Evolutionary conservation across 2,113 vertebrate genomes (phyloP).

Genomic region (Megalops atlanticus): DNA sequence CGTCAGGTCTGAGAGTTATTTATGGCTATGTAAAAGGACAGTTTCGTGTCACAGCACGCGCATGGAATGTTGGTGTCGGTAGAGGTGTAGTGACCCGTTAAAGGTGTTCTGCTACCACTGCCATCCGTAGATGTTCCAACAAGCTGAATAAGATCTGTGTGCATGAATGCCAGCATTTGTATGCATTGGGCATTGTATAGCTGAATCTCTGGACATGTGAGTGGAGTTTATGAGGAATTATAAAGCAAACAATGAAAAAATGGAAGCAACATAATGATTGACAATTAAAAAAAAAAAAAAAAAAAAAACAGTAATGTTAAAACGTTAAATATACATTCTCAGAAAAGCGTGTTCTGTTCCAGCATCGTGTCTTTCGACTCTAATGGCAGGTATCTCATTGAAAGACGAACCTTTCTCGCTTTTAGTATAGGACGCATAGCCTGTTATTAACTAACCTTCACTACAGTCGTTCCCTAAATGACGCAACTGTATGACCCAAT

Average conservation of each 20-base stretch:
- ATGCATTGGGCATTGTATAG: too few species aligned
- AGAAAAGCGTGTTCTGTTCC: too few species aligned
- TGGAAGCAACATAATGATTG: too few species aligned
- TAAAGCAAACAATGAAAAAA: too few species aligned
- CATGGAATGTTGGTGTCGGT: not conserved
- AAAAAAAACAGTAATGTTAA: not conserved
- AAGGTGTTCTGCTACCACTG: not conserved
- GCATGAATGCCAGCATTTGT: too few species aligned
- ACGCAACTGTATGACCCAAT: conserved; percentile 63
- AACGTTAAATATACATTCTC: not conserved
- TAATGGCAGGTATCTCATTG: too few species aligned
- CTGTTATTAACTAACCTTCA: conserved; percentile 8
- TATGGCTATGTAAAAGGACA: not conserved
- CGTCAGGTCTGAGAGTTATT: not conserved
- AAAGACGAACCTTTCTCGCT: not conserved
- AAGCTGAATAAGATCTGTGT: not conserved
- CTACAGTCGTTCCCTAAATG: conserved; percentile 46
- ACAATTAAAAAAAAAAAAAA: too few species aligned
- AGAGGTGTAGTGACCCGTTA: not conserved
- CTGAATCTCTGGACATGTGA: too few species aligned
- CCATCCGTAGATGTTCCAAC: not conserved
- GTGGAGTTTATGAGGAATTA: too few species aligned
- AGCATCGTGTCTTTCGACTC: too few species aligned
- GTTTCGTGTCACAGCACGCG: conserved; percentile 1
- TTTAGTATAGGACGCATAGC: not conserved